phyloP scores from a whole-genome alignment of 2,797 vertebrate genomes.

The Tympanoctomys barrerae region DNA sequence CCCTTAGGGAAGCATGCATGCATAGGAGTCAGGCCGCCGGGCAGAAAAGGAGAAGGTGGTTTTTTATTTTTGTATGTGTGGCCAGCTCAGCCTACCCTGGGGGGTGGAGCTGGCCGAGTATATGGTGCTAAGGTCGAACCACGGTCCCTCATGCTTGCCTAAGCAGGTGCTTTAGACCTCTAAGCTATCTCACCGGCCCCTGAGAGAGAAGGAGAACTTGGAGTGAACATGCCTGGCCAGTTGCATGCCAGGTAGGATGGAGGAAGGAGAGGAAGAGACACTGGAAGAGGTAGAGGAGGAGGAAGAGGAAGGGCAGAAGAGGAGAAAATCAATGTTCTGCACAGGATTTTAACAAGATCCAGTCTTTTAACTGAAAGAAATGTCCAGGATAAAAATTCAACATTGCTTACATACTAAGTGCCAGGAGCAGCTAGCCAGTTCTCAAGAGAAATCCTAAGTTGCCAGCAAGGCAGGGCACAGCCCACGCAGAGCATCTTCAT shows the following conservation, averaged over 20 bases:
- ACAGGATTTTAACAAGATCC: background rate
- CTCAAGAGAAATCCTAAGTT: background rate
- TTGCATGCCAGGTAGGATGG: background rate
- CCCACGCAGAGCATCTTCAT: background rate
- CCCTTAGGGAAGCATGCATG: too few relatives aligned
- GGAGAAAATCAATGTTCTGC: background rate
- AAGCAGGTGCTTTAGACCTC: too few relatives aligned
- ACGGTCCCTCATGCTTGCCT: too few relatives aligned
- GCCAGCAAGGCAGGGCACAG: background rate
- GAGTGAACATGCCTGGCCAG: accelerated
- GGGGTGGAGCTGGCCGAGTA: too few relatives aligned
- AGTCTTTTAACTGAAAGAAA: background rate
- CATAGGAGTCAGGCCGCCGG: background rate
- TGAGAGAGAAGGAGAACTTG: background rate
- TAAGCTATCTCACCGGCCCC: too few relatives aligned
- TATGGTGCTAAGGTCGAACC: too few relatives aligned
- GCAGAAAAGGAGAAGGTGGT: background rate
- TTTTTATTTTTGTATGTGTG: too few relatives aligned
- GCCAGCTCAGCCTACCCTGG: too few relatives aligned
- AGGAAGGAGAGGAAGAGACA: background rate
- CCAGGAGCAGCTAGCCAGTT: background rate
- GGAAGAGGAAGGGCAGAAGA: accelerated
- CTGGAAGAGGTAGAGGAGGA: background rate
- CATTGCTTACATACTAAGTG: background rate
- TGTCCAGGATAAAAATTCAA: background rate